Base-by-base conservation (phyloP, 2,888 invertebrate genomes). In the Marronus borbonicus region DNA sequence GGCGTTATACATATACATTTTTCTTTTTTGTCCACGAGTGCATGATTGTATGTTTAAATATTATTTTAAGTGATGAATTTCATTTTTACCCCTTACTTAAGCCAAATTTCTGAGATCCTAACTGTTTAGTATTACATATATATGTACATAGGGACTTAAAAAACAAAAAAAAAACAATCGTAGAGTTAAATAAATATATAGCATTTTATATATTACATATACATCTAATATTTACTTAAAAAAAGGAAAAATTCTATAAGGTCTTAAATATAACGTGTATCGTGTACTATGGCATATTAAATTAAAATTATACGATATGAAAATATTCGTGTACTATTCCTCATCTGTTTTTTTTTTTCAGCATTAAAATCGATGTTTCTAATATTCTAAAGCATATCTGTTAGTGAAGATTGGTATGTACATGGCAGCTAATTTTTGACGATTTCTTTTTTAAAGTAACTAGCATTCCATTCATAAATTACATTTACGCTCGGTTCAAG, bases 111-210 rank as follows among this genome's bases (percentile, higher is more conserved):
- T 31, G 5, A 55, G 7, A 24, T 60, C 60, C 60, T 60, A 60
- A 60, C 60, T 60, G 60, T 60, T 60, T 60, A 55, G 14, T 60
- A 60, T 17, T 24, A 20, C 20, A 24, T 24, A 24, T 24, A 24
- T 31, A 31, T 31, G 31, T 60, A 60, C 12, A 12, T 60, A 60
- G 60, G 60, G 28, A 24, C 28, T 60, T 24, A 24, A 60, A 17
- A 55, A n/a, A 52, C 17, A 52, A 52, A 52, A 52, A n/a, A 52
- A 60, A 60, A 60, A 60, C 24, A 60, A 55, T 55, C 55, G 12
- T 55, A 55, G 55, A 55, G 17, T 55, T 55, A 55, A 4, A 55
- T 55, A 55, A 55, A 17, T 55, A 20, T 55, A 55, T 55, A 55
- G n/a, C n/a, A 55, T 55, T 55, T 55, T 55, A 55, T 20, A 55